Evolutionary conservation across 2,888 invertebrate species (phyloP), one percentile per base, ranked within the genome.

Genomic region (Apodemia hepburni): DNA sequence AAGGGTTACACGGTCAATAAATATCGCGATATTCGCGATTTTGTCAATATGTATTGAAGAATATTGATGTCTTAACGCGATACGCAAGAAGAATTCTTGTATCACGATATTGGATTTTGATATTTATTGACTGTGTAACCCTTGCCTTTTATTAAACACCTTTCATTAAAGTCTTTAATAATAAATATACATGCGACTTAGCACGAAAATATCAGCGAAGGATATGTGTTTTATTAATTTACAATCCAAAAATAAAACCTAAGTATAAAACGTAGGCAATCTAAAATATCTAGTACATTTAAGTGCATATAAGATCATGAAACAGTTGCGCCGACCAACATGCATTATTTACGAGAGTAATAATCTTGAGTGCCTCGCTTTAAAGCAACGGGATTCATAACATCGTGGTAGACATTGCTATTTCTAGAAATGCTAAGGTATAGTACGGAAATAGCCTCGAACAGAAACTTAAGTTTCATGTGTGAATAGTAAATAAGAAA

Each of bases 331-430:
- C 61, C 62, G 42, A 64, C 57, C 61, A 64, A 67, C 66, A 64
- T 71, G 69, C 67, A 69, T 69, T 72, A 72, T 71, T 71, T 71
- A 73, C 69, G 70, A 64, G 60, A 54, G 70, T 68, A 73, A 73
- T 73, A 73, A 71, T 69, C 69, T 67, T 67, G 68, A 73, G 72
- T 71, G 71, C 68, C 61, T 18, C 47, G 63, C 62, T 60, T 64
- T 64, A 67, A 67, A 66, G 68, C 66, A 67, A 59, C 64, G 66
- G 68, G 65, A 70, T 69, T 67, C 62, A 61, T 49, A 63, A 58
- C 61, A 65, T 60, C 58, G 47, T 42, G 58, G 62, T 58, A 47
- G 61, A 45, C 61, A 54, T 22, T 54, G 58, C 58, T 58, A 58
- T 47, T 61, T 47, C 58, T 45, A 42, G 59, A 59, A 47, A 59